Conservation (phyloP, 2,797 vertebrate genomes). For the Discoglossus pictus region DNA sequence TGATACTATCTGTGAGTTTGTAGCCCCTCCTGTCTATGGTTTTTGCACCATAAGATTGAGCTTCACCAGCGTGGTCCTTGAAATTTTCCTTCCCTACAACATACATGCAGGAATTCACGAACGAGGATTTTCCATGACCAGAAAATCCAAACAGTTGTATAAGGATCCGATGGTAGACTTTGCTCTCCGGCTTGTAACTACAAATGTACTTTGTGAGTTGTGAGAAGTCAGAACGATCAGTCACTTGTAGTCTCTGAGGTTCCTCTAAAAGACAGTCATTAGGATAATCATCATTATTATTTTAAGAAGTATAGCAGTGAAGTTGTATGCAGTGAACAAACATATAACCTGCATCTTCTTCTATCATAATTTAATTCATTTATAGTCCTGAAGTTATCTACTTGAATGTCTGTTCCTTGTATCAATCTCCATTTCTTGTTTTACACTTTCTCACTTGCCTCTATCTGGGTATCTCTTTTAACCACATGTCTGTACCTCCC, state of each 20-base stretch:
- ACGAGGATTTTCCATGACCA: constrained; percentile 38
- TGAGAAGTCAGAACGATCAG: neutral
- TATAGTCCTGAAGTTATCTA: too few relatives aligned
- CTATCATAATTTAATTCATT: too few relatives aligned
- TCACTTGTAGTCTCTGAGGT: neutral
- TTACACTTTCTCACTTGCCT: too few relatives aligned
- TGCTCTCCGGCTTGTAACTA: constrained; percentile 3
- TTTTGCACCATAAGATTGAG: neutral
- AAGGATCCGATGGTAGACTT: neutral
- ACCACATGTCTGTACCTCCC: too few relatives aligned
- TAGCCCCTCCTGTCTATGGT: constrained; percentile 23
- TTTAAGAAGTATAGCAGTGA: too few relatives aligned
- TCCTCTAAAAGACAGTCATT: constrained; percentile 13
- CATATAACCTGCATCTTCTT: too few relatives aligned
- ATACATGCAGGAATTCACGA: constrained; percentile 39
- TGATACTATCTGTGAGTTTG: constrained; percentile 18
- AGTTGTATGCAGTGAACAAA: too few relatives aligned
- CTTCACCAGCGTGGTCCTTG: constrained; percentile 18
- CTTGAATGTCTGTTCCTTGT: too few relatives aligned
- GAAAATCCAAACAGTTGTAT: constrained; percentile 36
- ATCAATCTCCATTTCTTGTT: too few relatives aligned
- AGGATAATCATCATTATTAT: too few relatives aligned
- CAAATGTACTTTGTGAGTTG: constrained; percentile 18
- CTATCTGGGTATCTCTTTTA: too few relatives aligned
- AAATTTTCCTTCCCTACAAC: neutral